Base-by-base conservation (phyloP, 2,888 invertebrate genomes). In the Troglohyphantes excavatus region DNA sequence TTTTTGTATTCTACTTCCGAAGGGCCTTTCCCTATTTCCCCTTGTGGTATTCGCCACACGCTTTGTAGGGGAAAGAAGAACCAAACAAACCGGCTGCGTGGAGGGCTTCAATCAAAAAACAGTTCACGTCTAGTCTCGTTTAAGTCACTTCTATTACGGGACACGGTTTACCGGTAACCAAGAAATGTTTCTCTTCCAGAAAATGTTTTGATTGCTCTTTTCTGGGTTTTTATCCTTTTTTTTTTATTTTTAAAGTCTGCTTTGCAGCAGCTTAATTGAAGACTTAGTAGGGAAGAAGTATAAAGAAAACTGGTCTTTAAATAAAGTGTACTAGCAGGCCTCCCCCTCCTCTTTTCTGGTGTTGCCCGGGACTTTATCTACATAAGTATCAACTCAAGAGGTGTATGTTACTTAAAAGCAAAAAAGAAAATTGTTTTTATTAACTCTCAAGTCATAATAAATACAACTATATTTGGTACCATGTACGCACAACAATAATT, bases 101-200 rank as follows among this genome's bases (percentile, higher is more conserved):
- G 39, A 70, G 73, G 33, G 53, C n/a, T 29, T 68, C 46, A 23
- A 73, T 85, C 75, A 53, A 76, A 75, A 85, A 67, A 67, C 76
- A 33, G 33, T 85, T 76, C 75, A 85, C 84, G 75, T 67, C 76
- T 27, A 9, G 76, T 29, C 65, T 85, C 79, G 67, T 79, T 79
- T 79, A 79, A 68, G 79, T 79, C 68, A 67, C 67, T 65, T 78
- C 43, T 65, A 78, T 39, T n/a, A 78, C 63, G 63, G 13, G 65
- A 75, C 78, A 68, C 13, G 67, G 67, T 21, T 43, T 43, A 68
- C 43, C 53, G 19, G 46, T 79, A 46, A 67, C 68, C 46, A 79
- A 79, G 67, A 46, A 79, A 79, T 79, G 68, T 67, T 79, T 79
- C 46, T 46, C 13, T 46, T 79, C 9, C n/a, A 19, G 53, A 79